Conservation (phyloP, 2,797 vertebrate species). For the Neopelma chrysocephalum region DNA sequence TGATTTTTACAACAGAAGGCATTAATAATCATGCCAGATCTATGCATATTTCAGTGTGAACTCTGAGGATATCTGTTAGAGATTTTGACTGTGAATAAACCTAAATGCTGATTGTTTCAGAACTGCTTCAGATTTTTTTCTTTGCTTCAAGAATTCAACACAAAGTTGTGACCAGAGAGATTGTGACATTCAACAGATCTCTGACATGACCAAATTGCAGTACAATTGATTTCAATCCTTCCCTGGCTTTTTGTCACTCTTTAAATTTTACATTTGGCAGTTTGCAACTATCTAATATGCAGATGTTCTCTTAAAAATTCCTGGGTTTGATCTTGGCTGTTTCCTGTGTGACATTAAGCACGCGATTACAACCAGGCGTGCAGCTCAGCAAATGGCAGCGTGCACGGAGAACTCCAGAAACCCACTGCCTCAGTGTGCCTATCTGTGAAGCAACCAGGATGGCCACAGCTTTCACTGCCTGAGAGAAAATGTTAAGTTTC, state of each 20-base stretch:
- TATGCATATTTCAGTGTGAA: not conserved
- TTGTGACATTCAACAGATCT: not conserved
- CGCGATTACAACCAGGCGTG: not conserved
- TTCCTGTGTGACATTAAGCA: not conserved
- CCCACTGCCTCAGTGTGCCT: not conserved
- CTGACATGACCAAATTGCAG: not conserved
- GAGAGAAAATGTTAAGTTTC: not conserved
- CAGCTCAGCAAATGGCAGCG: not conserved
- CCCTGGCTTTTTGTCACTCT: not conserved
- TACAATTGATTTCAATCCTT: not conserved
- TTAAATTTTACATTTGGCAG: not conserved
- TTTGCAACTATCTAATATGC: conserved; percentile 22
- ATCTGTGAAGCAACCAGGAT: not conserved
- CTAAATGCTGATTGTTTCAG: not conserved
- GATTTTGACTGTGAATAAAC: not conserved
- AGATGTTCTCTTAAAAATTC: conserved; percentile 53
- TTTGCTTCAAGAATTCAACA: not conserved
- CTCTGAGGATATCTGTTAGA: not conserved
- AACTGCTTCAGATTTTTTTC: not conserved
- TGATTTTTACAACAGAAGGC: not conserved
- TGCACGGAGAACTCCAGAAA: not conserved
- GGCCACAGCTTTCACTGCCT: not conserved
- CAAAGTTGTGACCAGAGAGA: not conserved
- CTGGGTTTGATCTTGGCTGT: conserved; percentile 36
- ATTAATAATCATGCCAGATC: not conserved